Base-by-base conservation (phyloP, 2,888 invertebrate species). In the Leptothorax acervorum region DNA sequence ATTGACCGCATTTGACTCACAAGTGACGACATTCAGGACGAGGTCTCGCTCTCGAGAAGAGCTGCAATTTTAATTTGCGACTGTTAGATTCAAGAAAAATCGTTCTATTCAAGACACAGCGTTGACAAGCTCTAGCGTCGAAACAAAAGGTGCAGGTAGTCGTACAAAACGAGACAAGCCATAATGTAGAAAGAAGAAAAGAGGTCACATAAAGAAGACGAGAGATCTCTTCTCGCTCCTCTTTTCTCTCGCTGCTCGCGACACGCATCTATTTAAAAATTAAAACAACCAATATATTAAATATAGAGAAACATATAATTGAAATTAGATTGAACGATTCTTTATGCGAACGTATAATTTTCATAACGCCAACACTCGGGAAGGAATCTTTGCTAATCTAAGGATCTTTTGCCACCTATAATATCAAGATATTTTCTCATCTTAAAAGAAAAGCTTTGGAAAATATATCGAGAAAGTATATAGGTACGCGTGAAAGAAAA, bases 11-110 rank as follows among this genome's bases (percentile, higher is more conserved):
- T 79, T 73, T 60, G 39, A 73, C 48, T 74, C 48, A 18, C 39
- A 51, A 60, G 79, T 81, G 79, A 81, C 74, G 74, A 28, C 60
- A 79, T 79, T 35, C 60, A 73, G 60, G 79, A 81, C 79, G 60
- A 81, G 79, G 79, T 81, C 79, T 73, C 57, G 45, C 57, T 55
- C 53, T 42, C 79, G 48, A 60, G 39, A 48, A 31, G 23, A 48
- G 39, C 18, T 57, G 31, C 74, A 48, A 60, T 71, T 81, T 74
- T 73, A 12, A 60, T 79, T 28, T 45, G 35, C 60, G 28, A 28
- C 48, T 73, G 45, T 68, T 55, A n/a, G 23, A n/a, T n/a, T n/a
- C n/a, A 4, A 60, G 73, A 60, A 73, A 62, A 62, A 28, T 45
- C 18, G 11, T 15, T 31, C 23, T 35, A 35, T 63, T 3, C 12